These are phyloP conservation scores for Phalanger gymnotis DNA, from an alignment of 2,797 vertebrate genomes.

Conservation along the genomic window DNA sequence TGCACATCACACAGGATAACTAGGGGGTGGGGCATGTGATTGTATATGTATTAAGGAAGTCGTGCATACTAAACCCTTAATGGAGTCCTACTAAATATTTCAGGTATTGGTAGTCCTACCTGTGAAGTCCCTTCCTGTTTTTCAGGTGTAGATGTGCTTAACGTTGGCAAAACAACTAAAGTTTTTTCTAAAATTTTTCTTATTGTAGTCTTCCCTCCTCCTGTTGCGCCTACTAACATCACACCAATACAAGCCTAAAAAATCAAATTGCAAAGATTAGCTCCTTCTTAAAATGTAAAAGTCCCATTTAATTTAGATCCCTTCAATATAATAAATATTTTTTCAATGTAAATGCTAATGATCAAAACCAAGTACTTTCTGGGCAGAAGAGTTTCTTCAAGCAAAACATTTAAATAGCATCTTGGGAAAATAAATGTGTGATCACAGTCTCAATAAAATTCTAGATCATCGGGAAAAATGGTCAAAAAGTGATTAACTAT, in stretches of 20 bases:
- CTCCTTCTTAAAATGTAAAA: neutral
- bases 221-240: conserved; percentile 80
- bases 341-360: neutral
- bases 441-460: neutral
- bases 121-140: neutral
- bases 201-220: conserved; percentile 81
- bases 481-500: neutral
- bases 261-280: conserved; percentile 38
- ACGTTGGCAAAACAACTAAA: conserved; percentile 63
- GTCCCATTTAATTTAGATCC: neutral
- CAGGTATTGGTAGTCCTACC: conserved; percentile 47
- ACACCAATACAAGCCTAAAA: conserved; percentile 76
- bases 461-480: neutral
- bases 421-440: neutral
- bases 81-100: neutral
- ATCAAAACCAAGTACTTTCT: neutral
- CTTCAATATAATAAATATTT: neutral
- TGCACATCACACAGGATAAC: neutral
- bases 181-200: conserved; percentile 81
- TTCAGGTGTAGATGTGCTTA: neutral
- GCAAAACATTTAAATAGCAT: neutral
- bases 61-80: neutral
- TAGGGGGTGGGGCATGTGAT: neutral
- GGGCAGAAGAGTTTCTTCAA: neutral
- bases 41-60: neutral